These are phyloP conservation scores for Ectropis grisescens DNA, from an alignment of 1,140 invertebrate species.

Conservation along the genomic window DNA sequence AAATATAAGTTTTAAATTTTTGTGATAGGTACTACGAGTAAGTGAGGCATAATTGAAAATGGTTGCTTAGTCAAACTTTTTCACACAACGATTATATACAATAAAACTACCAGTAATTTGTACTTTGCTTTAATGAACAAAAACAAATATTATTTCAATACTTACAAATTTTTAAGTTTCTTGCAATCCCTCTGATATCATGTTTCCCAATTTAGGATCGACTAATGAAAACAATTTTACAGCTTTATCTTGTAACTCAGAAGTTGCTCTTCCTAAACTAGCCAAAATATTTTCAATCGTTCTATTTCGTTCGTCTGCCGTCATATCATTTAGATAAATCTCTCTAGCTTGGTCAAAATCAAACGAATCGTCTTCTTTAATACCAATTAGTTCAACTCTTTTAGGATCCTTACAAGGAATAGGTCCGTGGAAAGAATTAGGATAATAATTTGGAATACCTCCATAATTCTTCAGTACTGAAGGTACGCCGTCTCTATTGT, in stretches of 20 bases:
- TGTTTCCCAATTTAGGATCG: conserved; percentile 8
- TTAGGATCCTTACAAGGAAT: conserved; percentile 67
- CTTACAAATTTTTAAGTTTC: too few species aligned
- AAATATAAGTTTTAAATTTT: too few species aligned
- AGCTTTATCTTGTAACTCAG: conserved; percentile 5
- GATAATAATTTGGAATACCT: conserved; percentile 93
- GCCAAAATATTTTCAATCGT: conserved; percentile 80
- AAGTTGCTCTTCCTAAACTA: conserved; percentile 7
- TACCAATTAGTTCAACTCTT: conserved; percentile 57
- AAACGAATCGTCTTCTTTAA: conserved; percentile 75
- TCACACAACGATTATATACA: too few species aligned
- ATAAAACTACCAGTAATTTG: too few species aligned
- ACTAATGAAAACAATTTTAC: conserved; percentile 7
- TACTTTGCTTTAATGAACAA: too few species aligned
- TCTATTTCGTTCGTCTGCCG: conserved; percentile 75
- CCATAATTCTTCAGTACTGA: conserved; percentile 75
- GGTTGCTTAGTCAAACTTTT: too few species aligned
- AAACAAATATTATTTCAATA: too few species aligned
- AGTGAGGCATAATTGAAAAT: too few species aligned
- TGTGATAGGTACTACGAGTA: too few species aligned
- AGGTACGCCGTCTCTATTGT: conserved; percentile 89
- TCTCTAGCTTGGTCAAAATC: conserved; percentile 86
- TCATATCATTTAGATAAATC: conserved; percentile 79
- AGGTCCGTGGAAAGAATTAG: conserved; percentile 92
- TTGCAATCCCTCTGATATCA: conserved; percentile 6